A percentile compares a stretch with the other conserved stretches of the same genome.
Conservation (phyloP, 1,140 invertebrate species). For the Mya arenaria region DNA sequence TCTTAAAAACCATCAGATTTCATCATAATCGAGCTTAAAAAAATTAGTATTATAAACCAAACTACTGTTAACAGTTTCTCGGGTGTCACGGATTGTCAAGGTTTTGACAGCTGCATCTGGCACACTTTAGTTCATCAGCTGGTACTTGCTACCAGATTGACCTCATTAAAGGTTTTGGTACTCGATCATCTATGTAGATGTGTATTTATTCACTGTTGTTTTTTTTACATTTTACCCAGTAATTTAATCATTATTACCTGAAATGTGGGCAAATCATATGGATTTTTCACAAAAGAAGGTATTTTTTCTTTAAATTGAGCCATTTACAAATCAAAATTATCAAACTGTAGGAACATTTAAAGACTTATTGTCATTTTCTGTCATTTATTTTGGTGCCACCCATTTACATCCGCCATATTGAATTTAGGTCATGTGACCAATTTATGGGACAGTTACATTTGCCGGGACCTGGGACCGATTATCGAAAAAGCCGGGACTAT, state of each 20-base stretch:
- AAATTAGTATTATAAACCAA: no score
- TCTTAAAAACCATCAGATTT: no score
- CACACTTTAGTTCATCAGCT: not conserved
- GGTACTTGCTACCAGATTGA: not conserved
- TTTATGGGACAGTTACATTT: no score
- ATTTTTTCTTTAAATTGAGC: slow-evolving; percentile 14
- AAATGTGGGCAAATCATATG: slow-evolving; percentile 61
- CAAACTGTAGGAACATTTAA: not conserved
- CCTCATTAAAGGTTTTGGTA: not conserved
- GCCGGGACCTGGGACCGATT: no score
- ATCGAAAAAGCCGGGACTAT: no score
- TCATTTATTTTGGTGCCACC: slow-evolving; percentile 2
- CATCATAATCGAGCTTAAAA: no score
- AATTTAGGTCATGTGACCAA: slow-evolving; percentile 16
- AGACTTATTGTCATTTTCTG: not conserved
- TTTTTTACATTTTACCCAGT: not conserved
- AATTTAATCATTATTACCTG: slow-evolving; percentile 55
- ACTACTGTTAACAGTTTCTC: not conserved
- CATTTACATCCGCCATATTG: slow-evolving; percentile 45
- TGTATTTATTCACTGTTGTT: no score
- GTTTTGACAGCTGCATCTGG: not conserved
- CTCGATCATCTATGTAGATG: not conserved
- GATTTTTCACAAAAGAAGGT: slow-evolving; percentile 36
- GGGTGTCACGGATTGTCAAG: not conserved
- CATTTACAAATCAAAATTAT: not conserved